Evolutionary conservation across 1,140 invertebrate species (phyloP), one percentile per base, ranked within the genome.

Genomic region (Euwallacea similis): DNA sequence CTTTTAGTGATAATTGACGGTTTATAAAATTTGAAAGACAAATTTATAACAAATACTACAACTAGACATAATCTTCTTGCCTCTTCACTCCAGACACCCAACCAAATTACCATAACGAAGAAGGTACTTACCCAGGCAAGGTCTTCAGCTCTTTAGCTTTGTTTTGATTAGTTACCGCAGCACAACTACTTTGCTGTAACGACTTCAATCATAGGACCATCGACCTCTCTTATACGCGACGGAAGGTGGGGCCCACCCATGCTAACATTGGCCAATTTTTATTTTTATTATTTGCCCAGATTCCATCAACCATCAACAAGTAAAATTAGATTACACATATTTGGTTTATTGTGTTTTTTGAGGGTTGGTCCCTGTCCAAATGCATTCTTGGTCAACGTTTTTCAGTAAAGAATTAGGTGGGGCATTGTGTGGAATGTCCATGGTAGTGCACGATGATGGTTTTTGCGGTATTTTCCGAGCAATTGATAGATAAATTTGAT

Each of bases 191-290:
- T 61, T 15, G 41, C 56, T 61, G 58, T 58, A 61, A 50, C 44
- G 44, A 68, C 66, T 68, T 43, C 7, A 33, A 61, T 61, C 13
- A 33, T 61, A 75, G 75, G 78, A 75, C 64, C 78, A 79, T 75
- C 78, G 78, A 79, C 78, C 78, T 78, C 71, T 78, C 78, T 79
- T 79, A 79, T 79, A 78, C 63, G 70, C 59, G 69, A 68, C 56
- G 8, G 54, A 67, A 73, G 70, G 74, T 72, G 75, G 74, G 76
- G 74, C 50, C 72, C 72, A 75, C 70, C 62, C 64, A 74, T 65
- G 62, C 42, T 69, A 74, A 60, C 70, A 56, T 71, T 56, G 54
- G 61, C 42, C 11, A 15, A 65, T 69, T 69, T 69, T 69, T 69
- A 42, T 69, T 69, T 62, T 62, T 69, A 15, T 69, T 62, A 55